A percentile compares a stretch with the other conserved stretches of the same genome.
These are phyloP conservation scores for Solenopsis invicta DNA, from an alignment of 1,140 invertebrate genomes.

Conservation along the genomic window DNA sequence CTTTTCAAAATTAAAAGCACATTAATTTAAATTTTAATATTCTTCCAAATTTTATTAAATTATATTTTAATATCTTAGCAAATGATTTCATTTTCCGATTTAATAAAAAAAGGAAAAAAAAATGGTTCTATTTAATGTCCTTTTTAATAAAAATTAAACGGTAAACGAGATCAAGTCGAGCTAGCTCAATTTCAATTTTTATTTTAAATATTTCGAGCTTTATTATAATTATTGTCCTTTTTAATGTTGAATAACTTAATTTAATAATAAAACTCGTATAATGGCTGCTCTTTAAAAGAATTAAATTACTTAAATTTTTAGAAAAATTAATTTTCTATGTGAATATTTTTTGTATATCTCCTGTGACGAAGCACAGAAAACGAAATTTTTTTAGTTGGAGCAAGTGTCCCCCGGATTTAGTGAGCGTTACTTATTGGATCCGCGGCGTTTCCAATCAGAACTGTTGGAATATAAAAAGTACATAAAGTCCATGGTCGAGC, in stretches of 20 bases:
- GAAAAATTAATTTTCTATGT: not conserved
- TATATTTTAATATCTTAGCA: not conserved
- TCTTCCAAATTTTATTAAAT: not conserved
- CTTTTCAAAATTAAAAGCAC: no score
- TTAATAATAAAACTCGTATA: not conserved
- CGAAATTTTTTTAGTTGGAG: slow-evolving; percentile 87
- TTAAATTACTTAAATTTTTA: no score
- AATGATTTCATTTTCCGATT: not conserved
- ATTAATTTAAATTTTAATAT: slow-evolving; percentile 5
- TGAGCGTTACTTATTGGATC: slow-evolving; percentile 89
- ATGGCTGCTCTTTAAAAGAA: not conserved
- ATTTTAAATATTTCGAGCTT: no score
- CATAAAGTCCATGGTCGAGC: slow-evolving; percentile 88
- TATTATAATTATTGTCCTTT: no score
- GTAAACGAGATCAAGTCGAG: no score
- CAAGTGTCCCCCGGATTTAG: slow-evolving; percentile 90
- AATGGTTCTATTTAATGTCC: not conserved
- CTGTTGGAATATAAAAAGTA: slow-evolving; percentile 89
- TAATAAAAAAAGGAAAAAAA: not conserved
- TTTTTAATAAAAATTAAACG: no score
- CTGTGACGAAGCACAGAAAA: not conserved
- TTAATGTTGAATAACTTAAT: slow-evolving; percentile 4
- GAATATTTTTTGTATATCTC: not conserved
- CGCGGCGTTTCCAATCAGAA: slow-evolving; percentile 88
- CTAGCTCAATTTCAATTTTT: no score